Evolutionary conservation across 2,113 vertebrate species (phyloP).

Genomic region (Edolisoma coerulescens): DNA sequence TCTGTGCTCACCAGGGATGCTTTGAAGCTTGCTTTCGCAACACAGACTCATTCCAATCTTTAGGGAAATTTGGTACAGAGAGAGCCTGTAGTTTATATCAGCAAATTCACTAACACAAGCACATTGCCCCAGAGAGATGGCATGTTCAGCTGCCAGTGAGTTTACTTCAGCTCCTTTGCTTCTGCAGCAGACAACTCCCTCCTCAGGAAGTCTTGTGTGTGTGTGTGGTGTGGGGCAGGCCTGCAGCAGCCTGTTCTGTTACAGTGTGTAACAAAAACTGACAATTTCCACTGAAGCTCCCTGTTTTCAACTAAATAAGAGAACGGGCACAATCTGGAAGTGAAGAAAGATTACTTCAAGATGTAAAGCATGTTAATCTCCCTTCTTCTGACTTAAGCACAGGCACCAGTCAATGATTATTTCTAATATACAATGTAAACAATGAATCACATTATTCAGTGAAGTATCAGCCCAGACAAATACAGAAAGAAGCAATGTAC

Average conservation of each 20-base stretch:
- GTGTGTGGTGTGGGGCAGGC: not conserved
- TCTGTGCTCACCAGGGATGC: not conserved
- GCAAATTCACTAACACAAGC: not conserved
- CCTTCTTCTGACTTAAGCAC: not conserved
- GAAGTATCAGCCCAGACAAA: constrained; percentile 11
- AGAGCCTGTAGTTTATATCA: not conserved
- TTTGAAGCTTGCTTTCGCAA: not conserved
- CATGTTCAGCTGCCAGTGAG: not conserved
- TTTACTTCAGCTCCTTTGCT: not conserved
- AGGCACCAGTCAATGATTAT: constrained; percentile 36
- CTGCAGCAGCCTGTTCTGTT: not conserved
- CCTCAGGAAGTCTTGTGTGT: not conserved
- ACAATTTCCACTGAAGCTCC: not conserved
- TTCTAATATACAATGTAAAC: constrained; percentile 24
- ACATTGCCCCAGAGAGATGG: not conserved
- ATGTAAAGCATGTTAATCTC: constrained; percentile 30
- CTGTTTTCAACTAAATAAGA: not conserved
- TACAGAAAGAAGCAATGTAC: not conserved
- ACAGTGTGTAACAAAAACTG: not conserved
- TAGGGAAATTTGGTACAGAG: not conserved
- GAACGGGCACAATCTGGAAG: not conserved
- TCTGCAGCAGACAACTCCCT: not conserved
- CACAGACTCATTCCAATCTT: not conserved
- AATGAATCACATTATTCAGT: constrained; percentile 36
- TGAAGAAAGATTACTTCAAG: constrained; percentile 35